phyloP scores from a whole-genome alignment of 2,888 invertebrate genomes.

The Drosophila limbata region DNA sequence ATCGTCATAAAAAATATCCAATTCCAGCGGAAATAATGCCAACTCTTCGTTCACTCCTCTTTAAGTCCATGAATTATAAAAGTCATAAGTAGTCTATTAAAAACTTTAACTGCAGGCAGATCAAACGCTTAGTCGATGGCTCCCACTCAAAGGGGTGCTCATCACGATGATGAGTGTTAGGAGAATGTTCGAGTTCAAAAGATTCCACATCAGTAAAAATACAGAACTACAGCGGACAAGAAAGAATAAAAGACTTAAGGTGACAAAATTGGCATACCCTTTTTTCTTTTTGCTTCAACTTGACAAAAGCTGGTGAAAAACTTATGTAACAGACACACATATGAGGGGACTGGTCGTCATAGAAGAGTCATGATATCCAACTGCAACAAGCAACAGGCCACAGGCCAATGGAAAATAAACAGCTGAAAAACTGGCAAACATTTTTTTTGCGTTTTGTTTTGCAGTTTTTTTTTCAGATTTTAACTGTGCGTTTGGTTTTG shows the following conservation, averaged over 20 bases:
- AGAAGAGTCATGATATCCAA: slow-evolving; percentile 18
- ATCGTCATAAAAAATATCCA: slow-evolving; percentile 10
- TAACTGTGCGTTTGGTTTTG: slow-evolving; percentile 37
- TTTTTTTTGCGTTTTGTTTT: neutral
- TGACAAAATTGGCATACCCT: neutral
- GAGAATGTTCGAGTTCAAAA: slow-evolving; percentile 30
- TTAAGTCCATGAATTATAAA: slow-evolving; percentile 31
- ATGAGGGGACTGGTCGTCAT: slow-evolving; percentile 6
- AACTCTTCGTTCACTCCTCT: slow-evolving; percentile 18
- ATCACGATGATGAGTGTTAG: slow-evolving; percentile 50
- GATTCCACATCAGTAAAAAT: slow-evolving; percentile 6
- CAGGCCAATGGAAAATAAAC: slow-evolving; percentile 24
- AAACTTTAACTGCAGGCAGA: slow-evolving; percentile 36
- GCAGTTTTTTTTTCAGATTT: slow-evolving; percentile 13
- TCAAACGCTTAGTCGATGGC: slow-evolving; percentile 31
- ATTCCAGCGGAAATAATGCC: slow-evolving; percentile 1
- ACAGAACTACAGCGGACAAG: slow-evolving; percentile 19
- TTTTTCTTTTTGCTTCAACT: neutral
- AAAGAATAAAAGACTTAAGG: neutral
- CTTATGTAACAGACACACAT: slow-evolving; percentile 16
- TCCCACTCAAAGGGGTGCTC: slow-evolving; percentile 12
- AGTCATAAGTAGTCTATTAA: slow-evolving; percentile 55
- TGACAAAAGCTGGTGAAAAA: neutral
- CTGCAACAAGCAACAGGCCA: slow-evolving; percentile 26
- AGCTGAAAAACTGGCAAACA: slow-evolving; percentile 7